phyloP scores from a whole-genome alignment of 2,113 vertebrate genomes.

The Clarias magur region DNA sequence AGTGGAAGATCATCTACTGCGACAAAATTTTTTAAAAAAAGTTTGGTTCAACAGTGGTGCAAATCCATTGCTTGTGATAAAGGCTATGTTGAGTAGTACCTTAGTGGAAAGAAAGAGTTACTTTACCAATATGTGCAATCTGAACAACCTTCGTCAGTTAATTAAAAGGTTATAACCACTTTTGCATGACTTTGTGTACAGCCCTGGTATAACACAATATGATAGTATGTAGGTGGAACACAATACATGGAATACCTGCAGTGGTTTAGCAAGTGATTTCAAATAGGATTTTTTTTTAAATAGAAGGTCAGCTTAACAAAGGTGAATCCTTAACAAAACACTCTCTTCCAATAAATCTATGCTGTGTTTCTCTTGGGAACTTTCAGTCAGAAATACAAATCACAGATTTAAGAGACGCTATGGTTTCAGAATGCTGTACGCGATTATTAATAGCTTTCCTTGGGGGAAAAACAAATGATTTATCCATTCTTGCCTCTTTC shows the following conservation, averaged over 20 bases:
- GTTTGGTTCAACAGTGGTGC: no score
- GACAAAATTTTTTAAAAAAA: no score
- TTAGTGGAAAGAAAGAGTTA: no score
- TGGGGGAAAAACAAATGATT: conserved; percentile 59
- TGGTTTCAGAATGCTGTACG: conserved; percentile 52
- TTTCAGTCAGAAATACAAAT: conserved; percentile 31
- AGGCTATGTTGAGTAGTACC: no score
- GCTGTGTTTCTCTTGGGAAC: conserved; percentile 17
- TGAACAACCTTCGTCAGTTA: no score
- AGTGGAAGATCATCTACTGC: no score
- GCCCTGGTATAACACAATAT: no score
- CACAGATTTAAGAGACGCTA: conserved; percentile 27
- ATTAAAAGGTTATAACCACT: no score
- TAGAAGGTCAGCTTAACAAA: conserved; percentile 25
- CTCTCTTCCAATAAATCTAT: conserved; percentile 5
- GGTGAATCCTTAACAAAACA: conserved; percentile 23
- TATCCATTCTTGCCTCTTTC: conserved; percentile 54
- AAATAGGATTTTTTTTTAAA: conserved; percentile 13
- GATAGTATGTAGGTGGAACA: no score
- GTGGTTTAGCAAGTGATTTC: background rate
- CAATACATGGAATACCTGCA: background rate
- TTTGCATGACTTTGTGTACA: no score
- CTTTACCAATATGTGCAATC: no score
- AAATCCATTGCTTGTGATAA: no score
- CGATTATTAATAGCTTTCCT: conserved; percentile 63